Percentiles rank a stretch among this genome's conserved stretches.
phyloP scores from a whole-genome alignment of 2,888 invertebrate genomes.

The Flexamia atlantica region DNA sequence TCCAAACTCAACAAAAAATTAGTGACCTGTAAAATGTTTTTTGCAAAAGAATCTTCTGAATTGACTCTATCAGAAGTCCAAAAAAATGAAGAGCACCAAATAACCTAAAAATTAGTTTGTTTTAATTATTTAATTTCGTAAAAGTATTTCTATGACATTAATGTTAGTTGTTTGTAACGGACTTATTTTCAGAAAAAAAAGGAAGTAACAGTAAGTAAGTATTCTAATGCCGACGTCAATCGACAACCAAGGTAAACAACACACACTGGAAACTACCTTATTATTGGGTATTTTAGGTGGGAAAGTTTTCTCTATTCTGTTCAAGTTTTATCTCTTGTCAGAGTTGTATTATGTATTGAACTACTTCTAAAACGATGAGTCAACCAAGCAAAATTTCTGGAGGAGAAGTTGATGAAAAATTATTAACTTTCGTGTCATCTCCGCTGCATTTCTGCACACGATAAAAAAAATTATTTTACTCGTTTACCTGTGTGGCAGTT shows the following conservation, averaged over 20 bases:
- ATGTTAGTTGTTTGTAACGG: too few species aligned
- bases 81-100: not conserved
- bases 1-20: not conserved
- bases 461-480: not conserved
- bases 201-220: too few species aligned
- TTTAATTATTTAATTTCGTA: too few species aligned
- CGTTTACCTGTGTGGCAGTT: not conserved
- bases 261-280: not conserved
- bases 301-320: not conserved
- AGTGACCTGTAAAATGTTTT: not conserved
- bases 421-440: not conserved
- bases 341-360: not conserved
- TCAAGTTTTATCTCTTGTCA: not conserved
- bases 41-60: constrained; percentile 17
- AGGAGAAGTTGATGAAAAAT: not conserved
- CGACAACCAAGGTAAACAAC: not conserved
- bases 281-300: constrained; percentile 8
- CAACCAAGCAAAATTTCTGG: not conserved
- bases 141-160: too few species aligned
- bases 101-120: too few species aligned
- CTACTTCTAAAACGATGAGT: not conserved
- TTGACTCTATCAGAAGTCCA: not conserved
- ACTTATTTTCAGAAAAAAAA: too few species aligned
- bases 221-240: not conserved
- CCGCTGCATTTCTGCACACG: not conserved